These are phyloP conservation scores for Phataginus tetradactyla DNA, from an alignment of 2,797 vertebrate species.

Conservation along the genomic window DNA sequence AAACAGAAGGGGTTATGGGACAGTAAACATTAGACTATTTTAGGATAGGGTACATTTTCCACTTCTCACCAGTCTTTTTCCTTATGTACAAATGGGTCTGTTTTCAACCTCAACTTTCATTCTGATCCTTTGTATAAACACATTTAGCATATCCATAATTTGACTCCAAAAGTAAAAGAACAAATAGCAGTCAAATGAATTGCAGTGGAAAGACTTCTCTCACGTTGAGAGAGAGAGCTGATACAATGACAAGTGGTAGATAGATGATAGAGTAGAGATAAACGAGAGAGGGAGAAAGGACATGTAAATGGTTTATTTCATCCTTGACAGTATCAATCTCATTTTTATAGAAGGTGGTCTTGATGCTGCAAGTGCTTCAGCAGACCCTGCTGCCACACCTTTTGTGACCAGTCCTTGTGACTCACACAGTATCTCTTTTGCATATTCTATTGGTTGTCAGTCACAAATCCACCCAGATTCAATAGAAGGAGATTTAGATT, in stretches of 20 bases:
- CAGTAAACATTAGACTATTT: neutral
- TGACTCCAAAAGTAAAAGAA: neutral
- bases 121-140: slow-evolving; percentile 7
- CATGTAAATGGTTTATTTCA: neutral
- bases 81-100: neutral
- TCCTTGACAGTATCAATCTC: neutral
- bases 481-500: neutral
- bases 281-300: neutral
- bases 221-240: neutral
- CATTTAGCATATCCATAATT: neutral
- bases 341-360: slow-evolving; percentile 19
- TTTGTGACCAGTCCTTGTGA: neutral
- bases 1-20: neutral
- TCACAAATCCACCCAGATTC: neutral
- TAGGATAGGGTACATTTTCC: neutral
- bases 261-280: neutral
- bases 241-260: neutral
- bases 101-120: slow-evolving; percentile 25
- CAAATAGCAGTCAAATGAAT: neutral
- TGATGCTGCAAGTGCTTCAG: neutral
- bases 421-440: neutral
- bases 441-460: neutral
- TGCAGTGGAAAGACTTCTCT: neutral
- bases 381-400: neutral
- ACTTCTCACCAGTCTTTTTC: neutral